Evolutionary conservation across 1,140 invertebrate species (phyloP).

Genomic region (Gerris buenoi): DNA sequence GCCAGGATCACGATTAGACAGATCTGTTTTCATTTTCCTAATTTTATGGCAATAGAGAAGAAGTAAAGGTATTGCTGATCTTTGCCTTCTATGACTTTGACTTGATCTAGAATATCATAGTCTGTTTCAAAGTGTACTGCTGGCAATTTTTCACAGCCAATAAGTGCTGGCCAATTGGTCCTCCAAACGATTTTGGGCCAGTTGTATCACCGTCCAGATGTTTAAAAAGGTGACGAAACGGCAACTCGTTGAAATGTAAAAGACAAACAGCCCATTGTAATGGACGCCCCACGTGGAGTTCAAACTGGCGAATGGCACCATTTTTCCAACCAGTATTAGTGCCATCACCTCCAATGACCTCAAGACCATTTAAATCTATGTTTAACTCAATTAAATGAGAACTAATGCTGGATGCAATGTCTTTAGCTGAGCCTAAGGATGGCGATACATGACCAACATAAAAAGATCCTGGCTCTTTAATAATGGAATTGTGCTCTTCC

Average conservation of each 20-base stretch:
- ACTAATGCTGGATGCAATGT: neutral
- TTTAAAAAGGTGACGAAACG: constrained; percentile 24
- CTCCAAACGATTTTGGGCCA: constrained; percentile 21
- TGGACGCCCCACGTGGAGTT: constrained; percentile 16
- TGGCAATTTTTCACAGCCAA: constrained; percentile 17
- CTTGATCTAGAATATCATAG: too few species aligned
- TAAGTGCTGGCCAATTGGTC: constrained; percentile 23
- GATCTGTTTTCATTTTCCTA: constrained; percentile 21
- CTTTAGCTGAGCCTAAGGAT: neutral
- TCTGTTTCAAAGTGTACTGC: constrained; percentile 16
- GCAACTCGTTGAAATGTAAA: constrained; percentile 25
- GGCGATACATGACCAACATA: neutral
- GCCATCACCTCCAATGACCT: constrained; percentile 10
- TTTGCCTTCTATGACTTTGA: too few species aligned
- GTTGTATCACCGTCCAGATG: constrained; percentile 23
- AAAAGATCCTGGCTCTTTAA: neutral
- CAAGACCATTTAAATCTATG: neutral
- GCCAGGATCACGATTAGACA: constrained; percentile 19
- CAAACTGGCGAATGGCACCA: constrained; percentile 11
- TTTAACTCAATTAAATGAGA: neutral
- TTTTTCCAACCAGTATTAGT: constrained; percentile 9
- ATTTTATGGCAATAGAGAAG: constrained; percentile 20
- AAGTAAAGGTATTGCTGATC: constrained; percentile 25
- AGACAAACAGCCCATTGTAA: constrained; percentile 24
- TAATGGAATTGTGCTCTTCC: neutral